A percentile compares a stretch with the other conserved stretches of the same genome.
Evolutionary conservation across 2,888 invertebrate genomes (phyloP).

Genomic region (Nematopogon swammerdamellus): DNA sequence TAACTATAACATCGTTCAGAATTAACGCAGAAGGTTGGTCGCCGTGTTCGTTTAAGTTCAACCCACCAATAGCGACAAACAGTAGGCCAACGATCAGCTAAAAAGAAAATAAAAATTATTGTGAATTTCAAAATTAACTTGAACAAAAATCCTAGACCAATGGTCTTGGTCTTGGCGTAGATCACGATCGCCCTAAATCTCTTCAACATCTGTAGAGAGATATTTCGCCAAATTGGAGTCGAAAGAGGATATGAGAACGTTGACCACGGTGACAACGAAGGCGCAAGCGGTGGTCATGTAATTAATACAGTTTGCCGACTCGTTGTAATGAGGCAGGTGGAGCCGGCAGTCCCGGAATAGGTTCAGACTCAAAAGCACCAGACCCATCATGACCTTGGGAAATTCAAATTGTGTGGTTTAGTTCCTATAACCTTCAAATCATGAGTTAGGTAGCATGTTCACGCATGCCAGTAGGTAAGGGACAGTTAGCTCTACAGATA

Average conservation of each 20-base stretch:
- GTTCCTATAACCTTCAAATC: too few relatives aligned
- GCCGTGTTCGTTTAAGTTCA: constrained; percentile 73
- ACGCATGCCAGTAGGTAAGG: too few relatives aligned
- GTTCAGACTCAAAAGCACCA: constrained; percentile 70
- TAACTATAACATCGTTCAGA: constrained; percentile 76
- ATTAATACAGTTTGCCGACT: constrained; percentile 68
- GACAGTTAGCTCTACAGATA: too few relatives aligned
- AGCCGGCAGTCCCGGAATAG: constrained; percentile 74
- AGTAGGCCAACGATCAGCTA: constrained; percentile 80
- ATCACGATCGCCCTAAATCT: too few relatives aligned
- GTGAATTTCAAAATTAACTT: too few relatives aligned
- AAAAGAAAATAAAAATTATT: constrained; percentile 29
- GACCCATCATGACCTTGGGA: constrained; percentile 67
- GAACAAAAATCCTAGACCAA: too few relatives aligned
- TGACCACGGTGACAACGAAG: constrained; percentile 70
- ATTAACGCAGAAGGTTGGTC: constrained; percentile 74
- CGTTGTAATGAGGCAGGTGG: constrained; percentile 65
- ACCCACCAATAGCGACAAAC: constrained; percentile 78
- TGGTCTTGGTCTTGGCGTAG: too few relatives aligned
- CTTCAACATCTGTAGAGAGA: constrained; percentile 12
- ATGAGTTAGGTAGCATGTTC: too few relatives aligned
- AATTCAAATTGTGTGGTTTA: background rate
- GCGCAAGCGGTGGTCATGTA: constrained; percentile 67
- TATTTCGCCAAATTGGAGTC: constrained; percentile 66
- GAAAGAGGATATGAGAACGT: constrained; percentile 74